These are phyloP conservation scores for Drosophila neonasuta DNA, from an alignment of 2,888 invertebrate genomes.

Conservation along the genomic window DNA sequence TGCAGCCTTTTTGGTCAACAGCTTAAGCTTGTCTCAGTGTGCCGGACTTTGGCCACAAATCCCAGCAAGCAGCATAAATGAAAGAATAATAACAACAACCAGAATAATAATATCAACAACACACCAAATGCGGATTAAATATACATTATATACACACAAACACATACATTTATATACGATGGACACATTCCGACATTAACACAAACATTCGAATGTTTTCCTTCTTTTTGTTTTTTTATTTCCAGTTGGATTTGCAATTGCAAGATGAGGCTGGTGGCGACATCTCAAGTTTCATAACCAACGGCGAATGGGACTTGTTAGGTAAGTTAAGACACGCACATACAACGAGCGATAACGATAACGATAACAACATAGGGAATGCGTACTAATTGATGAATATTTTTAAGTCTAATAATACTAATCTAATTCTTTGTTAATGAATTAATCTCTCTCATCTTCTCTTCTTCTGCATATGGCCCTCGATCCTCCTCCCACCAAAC, in stretches of 20 bases:
- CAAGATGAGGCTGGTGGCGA: conserved; percentile 97
- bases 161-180: not conserved
- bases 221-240: conserved; percentile 56
- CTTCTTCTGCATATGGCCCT: conserved; percentile 45
- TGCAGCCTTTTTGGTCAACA: conserved; percentile 55
- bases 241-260: conserved; percentile 95
- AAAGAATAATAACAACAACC: conserved; percentile 35
- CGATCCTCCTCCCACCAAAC: not conserved
- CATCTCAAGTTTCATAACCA: conserved; percentile 98
- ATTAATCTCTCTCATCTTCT: conserved; percentile 53
- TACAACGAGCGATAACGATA: not conserved
- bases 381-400: not conserved
- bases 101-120: conserved; percentile 29
- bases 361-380: not conserved
- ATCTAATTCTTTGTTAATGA: conserved; percentile 42
- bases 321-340: conserved; percentile 85
- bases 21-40: conserved; percentile 40
- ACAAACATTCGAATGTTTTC: not conserved
- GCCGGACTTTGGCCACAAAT: conserved; percentile 49
- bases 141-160: conserved; percentile 2
- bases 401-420: not conserved
- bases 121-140: conserved; percentile 13
- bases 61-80: conserved; percentile 18
- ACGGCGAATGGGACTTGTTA: conserved; percentile 99
- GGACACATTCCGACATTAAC: conserved; percentile 4